These are phyloP conservation scores for Brachionus rotundiformis DNA, from an alignment of 1,140 invertebrate species.

Conservation along the genomic window DNA sequence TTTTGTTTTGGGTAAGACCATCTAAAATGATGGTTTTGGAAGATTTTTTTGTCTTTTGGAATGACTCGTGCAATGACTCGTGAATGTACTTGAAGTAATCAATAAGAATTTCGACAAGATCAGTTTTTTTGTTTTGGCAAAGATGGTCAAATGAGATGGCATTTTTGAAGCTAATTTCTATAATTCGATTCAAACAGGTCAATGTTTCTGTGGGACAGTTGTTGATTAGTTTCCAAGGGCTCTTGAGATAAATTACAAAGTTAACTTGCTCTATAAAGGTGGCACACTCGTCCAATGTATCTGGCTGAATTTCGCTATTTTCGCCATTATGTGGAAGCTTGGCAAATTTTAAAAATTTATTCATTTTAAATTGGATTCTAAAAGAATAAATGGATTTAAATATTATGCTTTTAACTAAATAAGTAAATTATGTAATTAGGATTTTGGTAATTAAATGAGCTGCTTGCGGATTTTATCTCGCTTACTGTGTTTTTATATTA, in stretches of 20 bases:
- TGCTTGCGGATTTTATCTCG: not conserved
- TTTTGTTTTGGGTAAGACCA: not conserved
- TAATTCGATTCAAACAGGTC: constrained; percentile 8
- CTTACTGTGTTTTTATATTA: not conserved
- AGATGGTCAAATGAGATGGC: constrained; percentile 16
- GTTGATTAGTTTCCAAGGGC: constrained; percentile 34
- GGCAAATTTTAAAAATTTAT: constrained; percentile 21
- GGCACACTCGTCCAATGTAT: not conserved
- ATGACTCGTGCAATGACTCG: constrained; percentile 17
- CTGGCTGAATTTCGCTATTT: not conserved
- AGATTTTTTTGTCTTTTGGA: constrained; percentile 29
- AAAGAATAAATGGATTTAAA: not conserved
- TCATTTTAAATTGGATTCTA: constrained; percentile 30
- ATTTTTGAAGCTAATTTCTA: constrained; percentile 20
- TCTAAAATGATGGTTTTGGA: not conserved
- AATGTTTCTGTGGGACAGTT: constrained; percentile 41
- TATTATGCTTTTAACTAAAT: not conserved
- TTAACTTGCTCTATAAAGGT: constrained; percentile 22
- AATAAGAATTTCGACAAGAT: constrained; percentile 37
- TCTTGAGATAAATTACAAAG: constrained; percentile 45
- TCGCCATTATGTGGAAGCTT: not conserved
- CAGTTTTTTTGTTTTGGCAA: not conserved
- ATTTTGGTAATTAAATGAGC: constrained; percentile 4
- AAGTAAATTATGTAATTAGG: not conserved
- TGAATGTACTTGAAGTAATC: constrained; percentile 48